A percentile compares a stretch with the other conserved stretches of the same genome.
Conservation (phyloP, 2,113 vertebrate genomes). For the Python bivittatus region DNA sequence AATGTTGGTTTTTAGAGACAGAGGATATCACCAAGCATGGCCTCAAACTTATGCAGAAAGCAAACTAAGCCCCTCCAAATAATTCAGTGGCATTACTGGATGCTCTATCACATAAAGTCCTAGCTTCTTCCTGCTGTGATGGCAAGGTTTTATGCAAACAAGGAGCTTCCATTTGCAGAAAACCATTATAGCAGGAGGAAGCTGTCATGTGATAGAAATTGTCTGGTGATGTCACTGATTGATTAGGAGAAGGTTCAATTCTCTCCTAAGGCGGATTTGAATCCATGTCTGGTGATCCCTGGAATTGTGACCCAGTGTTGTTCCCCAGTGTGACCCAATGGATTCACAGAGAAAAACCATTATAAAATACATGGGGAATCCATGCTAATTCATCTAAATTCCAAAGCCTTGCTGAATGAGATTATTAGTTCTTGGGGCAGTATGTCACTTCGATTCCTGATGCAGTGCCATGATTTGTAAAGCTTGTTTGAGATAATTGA, state of each 20-base stretch:
- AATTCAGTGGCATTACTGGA: neutral
- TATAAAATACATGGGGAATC: neutral
- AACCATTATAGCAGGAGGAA: neutral
- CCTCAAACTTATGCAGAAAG: neutral
- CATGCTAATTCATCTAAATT: neutral
- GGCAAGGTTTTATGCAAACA: neutral
- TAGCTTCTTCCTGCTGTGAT: neutral
- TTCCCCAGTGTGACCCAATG: too few species aligned
- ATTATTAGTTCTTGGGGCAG: neutral
- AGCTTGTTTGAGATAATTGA: neutral
- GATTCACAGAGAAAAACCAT: neutral
- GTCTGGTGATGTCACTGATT: neutral
- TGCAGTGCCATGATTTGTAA: neutral
- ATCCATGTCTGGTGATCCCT: neutral
- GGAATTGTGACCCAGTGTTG: neutral
- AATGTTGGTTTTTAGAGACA: neutral
- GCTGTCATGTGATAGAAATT: neutral
- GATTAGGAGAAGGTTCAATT: neutral
- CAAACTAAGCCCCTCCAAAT: neutral
- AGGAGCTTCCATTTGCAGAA: neutral
- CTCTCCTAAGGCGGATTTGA: neutral
- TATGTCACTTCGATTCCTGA: neutral
- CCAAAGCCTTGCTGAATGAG: neutral
- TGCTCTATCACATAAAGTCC: neutral
- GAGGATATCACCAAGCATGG: neutral